A percentile compares a stretch with the other conserved stretches of the same genome.
Evolutionary conservation across 2,797 vertebrate genomes (phyloP).

Genomic region (Lepidocolaptes lacrymiger): DNA sequence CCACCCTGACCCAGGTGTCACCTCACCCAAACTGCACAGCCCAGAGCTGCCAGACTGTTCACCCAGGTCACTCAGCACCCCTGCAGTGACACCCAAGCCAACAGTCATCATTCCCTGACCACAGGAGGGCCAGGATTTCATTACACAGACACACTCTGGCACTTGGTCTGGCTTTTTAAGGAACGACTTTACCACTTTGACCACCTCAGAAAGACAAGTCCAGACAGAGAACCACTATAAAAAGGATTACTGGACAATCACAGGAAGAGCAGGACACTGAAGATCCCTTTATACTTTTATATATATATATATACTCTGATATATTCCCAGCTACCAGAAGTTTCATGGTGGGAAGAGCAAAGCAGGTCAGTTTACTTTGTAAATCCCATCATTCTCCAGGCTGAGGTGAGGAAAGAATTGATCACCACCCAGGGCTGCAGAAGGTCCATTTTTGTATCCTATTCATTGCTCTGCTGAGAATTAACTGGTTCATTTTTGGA

Average conservation of each 20-base stretch:
- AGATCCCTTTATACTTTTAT: not conserved
- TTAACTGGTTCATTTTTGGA: not conserved
- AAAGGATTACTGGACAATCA: not conserved
- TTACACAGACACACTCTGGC: accelerated
- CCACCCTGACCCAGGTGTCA: accelerated
- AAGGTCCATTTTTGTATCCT: not conserved
- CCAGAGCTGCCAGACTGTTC: not conserved
- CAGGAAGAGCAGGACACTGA: not conserved
- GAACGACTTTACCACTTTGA: not conserved
- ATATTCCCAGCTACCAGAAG: not conserved
- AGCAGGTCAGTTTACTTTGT: not conserved
- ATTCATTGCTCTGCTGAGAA: not conserved
- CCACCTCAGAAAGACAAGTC: not conserved
- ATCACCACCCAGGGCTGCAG: not conserved
- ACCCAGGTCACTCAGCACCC: accelerated
- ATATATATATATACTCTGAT: not conserved
- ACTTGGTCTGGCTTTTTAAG: not conserved
- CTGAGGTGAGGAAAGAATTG: not conserved
- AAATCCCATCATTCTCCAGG: not conserved
- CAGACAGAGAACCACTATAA: not conserved
- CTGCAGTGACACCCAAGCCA: not conserved
- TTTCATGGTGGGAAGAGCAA: not conserved
- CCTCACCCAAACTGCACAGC: not conserved
- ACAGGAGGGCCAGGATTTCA: not conserved
- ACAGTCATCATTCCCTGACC: not conserved